Conservation (phyloP, 2,888 invertebrate genomes). For the Coecobrya sp. region DNA sequence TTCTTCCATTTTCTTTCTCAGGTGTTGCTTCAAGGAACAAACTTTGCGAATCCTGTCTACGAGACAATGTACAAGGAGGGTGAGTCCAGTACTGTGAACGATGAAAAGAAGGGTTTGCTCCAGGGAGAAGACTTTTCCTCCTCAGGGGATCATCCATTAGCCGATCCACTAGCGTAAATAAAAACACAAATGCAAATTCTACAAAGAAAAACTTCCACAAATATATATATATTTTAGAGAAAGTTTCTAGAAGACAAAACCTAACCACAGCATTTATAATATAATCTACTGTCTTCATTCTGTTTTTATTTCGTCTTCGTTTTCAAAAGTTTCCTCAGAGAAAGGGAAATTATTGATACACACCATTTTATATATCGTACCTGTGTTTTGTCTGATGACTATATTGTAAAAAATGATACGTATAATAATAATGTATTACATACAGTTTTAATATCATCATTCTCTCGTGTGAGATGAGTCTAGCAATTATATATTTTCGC, state of each 20-base stretch:
- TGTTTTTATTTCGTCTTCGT: background rate
- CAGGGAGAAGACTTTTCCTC: constrained; percentile 87
- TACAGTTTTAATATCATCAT: constrained; percentile 24
- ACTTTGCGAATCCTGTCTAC: constrained; percentile 96
- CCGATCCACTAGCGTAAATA: constrained; percentile 85
- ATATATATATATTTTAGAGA: constrained; percentile 36
- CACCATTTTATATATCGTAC: constrained; percentile 51
- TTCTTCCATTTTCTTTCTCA: constrained; percentile 71
- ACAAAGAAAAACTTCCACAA: background rate
- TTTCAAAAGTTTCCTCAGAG: background rate
- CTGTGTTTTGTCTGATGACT: constrained; percentile 72
- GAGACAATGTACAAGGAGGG: constrained; percentile 92
- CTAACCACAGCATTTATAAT: background rate
- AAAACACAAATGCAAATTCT: constrained; percentile 3
- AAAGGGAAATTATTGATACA: background rate
- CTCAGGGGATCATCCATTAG: constrained; percentile 86
- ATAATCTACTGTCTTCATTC: background rate
- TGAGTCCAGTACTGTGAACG: constrained; percentile 86
- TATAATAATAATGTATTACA: constrained; percentile 38
- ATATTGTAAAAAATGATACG: constrained; percentile 25
- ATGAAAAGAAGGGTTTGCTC: constrained; percentile 88
- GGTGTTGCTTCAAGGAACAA: constrained; percentile 89
- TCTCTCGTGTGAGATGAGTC: background rate
- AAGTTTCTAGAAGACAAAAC: constrained; percentile 19
- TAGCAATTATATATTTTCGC: constrained; percentile 14